phyloP scores from a whole-genome alignment of 2,113 vertebrate genomes.

The Hiodon tergisus region DNA sequence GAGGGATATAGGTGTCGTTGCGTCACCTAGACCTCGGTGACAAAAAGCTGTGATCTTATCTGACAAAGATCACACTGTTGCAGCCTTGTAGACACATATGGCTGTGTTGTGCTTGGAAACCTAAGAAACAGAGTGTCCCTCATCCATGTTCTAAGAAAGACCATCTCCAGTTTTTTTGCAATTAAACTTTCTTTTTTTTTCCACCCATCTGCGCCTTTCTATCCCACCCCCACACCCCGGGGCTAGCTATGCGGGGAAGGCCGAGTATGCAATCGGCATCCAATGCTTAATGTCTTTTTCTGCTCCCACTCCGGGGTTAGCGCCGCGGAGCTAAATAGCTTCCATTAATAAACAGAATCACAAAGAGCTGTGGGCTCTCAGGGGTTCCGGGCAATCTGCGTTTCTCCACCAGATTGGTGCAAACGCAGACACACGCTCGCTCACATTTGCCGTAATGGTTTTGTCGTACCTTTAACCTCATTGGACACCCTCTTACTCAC shows the following conservation, averaged over 20 bases:
- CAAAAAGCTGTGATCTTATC: too few relatives aligned
- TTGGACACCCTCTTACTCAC: constrained; percentile 5
- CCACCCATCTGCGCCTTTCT: too few relatives aligned
- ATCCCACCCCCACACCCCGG: neutral
- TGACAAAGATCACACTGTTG: too few relatives aligned
- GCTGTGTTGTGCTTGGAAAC: neutral
- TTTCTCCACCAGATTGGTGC: neutral
- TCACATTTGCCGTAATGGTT: neutral
- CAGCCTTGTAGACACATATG: too few relatives aligned
- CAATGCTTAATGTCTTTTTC: constrained; percentile 47
- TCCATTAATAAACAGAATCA: constrained; percentile 33
- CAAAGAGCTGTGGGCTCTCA: constrained; percentile 2
- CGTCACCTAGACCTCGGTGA: too few relatives aligned
- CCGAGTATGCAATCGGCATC: constrained; percentile 38
- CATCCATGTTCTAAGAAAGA: too few relatives aligned
- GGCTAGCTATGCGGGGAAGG: constrained; percentile 24
- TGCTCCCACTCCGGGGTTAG: constrained; percentile 32
- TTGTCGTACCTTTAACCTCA: neutral
- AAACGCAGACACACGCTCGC: constrained; percentile 1
- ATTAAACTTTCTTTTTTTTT: too few relatives aligned
- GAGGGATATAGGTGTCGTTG: too few relatives aligned
- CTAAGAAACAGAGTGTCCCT: neutral
- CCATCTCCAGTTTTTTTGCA: too few relatives aligned
- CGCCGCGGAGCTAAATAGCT: constrained; percentile 46
- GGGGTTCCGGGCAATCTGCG: neutral